Conservation (phyloP, 1,140 invertebrate genomes). For the Calycopis cecrops region DNA sequence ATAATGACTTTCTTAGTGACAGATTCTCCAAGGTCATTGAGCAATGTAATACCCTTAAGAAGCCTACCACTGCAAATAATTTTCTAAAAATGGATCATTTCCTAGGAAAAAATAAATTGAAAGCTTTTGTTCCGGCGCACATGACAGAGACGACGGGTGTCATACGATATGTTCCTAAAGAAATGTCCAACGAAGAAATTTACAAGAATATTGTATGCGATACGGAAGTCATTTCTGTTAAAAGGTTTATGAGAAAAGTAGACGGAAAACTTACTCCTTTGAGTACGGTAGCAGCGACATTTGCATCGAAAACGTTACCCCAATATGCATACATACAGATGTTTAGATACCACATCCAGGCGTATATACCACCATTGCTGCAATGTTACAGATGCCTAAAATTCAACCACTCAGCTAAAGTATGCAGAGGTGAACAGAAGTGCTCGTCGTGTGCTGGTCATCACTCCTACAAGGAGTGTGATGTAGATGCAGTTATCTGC, state of each 20-base stretch:
- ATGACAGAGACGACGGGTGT: slow-evolving; percentile 17
- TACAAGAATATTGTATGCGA: slow-evolving; percentile 22
- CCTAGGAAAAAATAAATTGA: slow-evolving; percentile 17
- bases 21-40: too few species aligned
- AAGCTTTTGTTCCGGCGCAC: slow-evolving; percentile 19
- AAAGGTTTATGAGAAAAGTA: slow-evolving; percentile 19
- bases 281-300: slow-evolving; percentile 15
- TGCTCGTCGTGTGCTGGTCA: background rate
- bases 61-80: slow-evolving; percentile 16
- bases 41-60: too few species aligned
- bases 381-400: slow-evolving; percentile 27
- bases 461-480: background rate
- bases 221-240: slow-evolving; percentile 19
- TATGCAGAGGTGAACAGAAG: slow-evolving; percentile 6
- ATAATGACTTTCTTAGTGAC: too few species aligned
- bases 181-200: slow-evolving; percentile 18
- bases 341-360: slow-evolving; percentile 17
- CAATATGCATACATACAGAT: slow-evolving; percentile 18
- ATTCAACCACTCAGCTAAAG: slow-evolving; percentile 23
- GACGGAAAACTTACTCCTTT: slow-evolving; percentile 12
- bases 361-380: slow-evolving; percentile 21
- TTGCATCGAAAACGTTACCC: slow-evolving; percentile 14
- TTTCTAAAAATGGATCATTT: slow-evolving; percentile 21
- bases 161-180: slow-evolving; percentile 20
- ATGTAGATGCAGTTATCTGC: background rate